Percentiles rank a stretch among this genome's conserved stretches.
Conservation (phyloP, 2,888 invertebrate species). For the Agrochola litura region DNA sequence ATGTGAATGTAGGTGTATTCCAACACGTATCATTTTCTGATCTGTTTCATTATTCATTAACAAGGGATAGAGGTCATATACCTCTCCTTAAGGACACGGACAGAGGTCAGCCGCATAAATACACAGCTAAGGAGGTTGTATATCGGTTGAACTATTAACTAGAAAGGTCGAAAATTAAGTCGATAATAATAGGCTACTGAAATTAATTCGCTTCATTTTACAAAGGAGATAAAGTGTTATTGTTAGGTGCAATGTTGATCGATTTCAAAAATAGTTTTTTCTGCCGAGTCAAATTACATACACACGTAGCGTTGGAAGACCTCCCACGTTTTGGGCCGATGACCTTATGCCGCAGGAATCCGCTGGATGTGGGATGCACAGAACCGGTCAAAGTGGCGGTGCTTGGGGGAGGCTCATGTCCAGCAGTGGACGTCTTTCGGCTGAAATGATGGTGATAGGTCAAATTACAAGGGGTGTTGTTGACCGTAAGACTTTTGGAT, state of each 20-base stretch:
- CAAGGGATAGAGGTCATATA: conserved; percentile 49
- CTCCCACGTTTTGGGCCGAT: too few relatives aligned
- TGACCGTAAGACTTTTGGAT: background rate
- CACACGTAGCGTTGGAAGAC: too few relatives aligned
- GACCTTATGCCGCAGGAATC: too few relatives aligned
- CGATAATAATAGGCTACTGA: background rate
- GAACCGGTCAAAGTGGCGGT: too few relatives aligned
- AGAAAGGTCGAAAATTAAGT: conserved; percentile 22
- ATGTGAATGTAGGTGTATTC: conserved; percentile 29
- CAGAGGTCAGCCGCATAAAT: conserved; percentile 35
- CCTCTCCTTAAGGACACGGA: conserved; percentile 15
- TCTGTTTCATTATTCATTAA: conserved; percentile 68
- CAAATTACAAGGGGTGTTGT: background rate
- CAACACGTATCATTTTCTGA: conserved; percentile 54
- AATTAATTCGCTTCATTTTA: conserved; percentile 20
- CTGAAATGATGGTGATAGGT: background rate
- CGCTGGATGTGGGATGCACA: too few relatives aligned
- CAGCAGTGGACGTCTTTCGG: too few relatives aligned
- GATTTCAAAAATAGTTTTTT: background rate
- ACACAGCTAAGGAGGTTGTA: conserved; percentile 12
- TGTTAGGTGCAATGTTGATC: background rate
- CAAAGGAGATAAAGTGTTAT: conserved; percentile 1
- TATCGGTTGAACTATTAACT: conserved; percentile 26
- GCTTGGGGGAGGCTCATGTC: too few relatives aligned
- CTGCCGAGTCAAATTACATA: background rate